Conservation (phyloP, 2,797 vertebrate species). For the Sardinella longiceps region DNA sequence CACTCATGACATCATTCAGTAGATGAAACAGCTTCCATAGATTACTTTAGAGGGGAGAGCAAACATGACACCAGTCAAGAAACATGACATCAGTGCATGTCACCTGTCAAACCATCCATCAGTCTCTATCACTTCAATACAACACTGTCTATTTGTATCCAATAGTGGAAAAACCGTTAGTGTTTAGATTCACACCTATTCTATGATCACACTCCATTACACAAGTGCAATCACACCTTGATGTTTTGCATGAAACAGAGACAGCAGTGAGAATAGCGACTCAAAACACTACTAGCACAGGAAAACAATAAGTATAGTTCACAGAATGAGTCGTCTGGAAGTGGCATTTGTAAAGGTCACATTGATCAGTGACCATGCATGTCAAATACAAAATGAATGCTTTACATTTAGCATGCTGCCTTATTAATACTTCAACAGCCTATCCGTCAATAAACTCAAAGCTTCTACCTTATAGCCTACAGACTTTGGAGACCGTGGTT, state of each 20-base stretch:
- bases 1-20: no score
- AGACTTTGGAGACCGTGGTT: neutral
- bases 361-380: neutral
- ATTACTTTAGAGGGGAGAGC: no score
- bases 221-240: neutral
- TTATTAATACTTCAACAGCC: neutral
- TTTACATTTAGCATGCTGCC: neutral
- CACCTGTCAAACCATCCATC: neutral
- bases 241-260: neutral
- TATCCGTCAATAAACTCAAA: neutral
- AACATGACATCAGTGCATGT: no score
- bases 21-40: no score
- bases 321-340: neutral
- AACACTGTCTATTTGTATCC: neutral
- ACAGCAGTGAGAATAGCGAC: neutral
- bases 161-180: neutral
- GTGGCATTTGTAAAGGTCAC: neutral
- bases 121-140: neutral
- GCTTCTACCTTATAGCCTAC: neutral
- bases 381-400: neutral
- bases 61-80: no score
- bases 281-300: neutral
- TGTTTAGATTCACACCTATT: neutral
- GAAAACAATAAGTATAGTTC: neutral
- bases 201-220: no score